Percentiles rank a stretch among this genome's conserved stretches.
Conservation (phyloP, 64 coral and sea anemone genomes). For the Pocillopora verrucosa region DNA sequence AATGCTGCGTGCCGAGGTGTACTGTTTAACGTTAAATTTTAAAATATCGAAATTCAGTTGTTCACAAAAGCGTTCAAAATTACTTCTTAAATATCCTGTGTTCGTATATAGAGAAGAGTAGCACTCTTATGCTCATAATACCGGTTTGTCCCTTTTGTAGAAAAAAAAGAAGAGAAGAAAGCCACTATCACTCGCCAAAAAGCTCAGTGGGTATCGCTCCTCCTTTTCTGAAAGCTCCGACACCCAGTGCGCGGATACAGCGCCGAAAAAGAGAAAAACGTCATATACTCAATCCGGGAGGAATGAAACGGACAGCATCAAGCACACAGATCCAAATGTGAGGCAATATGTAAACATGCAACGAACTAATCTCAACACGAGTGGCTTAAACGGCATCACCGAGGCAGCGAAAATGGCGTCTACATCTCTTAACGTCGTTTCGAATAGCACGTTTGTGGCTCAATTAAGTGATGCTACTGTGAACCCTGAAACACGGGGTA, state of each 20-base stretch:
- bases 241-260: neutral
- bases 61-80: too few species aligned
- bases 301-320: neutral
- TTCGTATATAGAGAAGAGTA: neutral
- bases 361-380: neutral
- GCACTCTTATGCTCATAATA: too few species aligned
- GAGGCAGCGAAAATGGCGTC: neutral
- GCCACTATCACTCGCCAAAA: constrained; percentile 5
- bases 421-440: neutral
- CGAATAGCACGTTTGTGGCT: too few species aligned
- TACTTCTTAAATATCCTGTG: too few species aligned
- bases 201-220: constrained; percentile 37
- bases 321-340: neutral
- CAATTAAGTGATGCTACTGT: too few species aligned
- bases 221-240: constrained; percentile 33
- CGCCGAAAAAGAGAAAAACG: neutral
- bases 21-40: too few species aligned
- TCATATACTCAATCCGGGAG: neutral
- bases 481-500: too few species aligned
- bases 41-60: too few species aligned
- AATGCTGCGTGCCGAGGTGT: too few species aligned
- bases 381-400: neutral
- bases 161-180: constrained; percentile 40
- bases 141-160: neutral
- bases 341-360: neutral